These are phyloP conservation scores for Phylloscopus whistleri DNA, from an alignment of 2,113 vertebrate species.

Conservation along the genomic window DNA sequence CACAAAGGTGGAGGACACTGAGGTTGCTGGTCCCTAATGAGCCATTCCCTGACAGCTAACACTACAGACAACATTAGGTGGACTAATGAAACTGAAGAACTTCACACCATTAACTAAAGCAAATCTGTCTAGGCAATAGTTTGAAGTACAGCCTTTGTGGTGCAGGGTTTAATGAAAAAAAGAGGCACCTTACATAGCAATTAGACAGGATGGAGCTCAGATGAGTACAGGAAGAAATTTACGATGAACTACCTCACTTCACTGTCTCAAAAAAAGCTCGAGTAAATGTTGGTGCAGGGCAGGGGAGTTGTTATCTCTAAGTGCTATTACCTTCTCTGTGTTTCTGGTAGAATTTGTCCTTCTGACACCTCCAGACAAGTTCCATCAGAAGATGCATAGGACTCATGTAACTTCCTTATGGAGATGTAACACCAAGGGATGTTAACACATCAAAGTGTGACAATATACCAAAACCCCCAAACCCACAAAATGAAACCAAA, in stretches of 20 bases:
- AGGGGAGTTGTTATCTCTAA: background rate
- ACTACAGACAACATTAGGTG: background rate
- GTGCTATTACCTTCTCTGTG: background rate
- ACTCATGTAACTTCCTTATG: background rate
- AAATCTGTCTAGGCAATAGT: background rate
- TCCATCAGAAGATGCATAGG: background rate
- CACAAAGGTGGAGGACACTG: background rate
- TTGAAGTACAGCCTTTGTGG: background rate
- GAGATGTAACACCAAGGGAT: background rate
- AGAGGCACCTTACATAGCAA: background rate
- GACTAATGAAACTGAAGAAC: background rate
- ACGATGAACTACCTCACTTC: background rate
- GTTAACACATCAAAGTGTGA: background rate
- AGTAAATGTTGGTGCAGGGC: background rate
- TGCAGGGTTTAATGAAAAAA: background rate
- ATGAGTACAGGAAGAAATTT: background rate
- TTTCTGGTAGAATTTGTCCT: background rate
- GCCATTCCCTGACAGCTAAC: background rate
- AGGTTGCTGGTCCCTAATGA: background rate
- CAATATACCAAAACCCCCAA: accelerated
- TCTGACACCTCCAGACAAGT: background rate
- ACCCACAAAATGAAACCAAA: background rate
- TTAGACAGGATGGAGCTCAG: background rate
- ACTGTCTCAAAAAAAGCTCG: accelerated
- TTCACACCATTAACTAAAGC: background rate